Evolutionary conservation across 2,797 vertebrate genomes (phyloP), one percentile per base, ranked within the genome.

Genomic region (Cuculus canorus): DNA sequence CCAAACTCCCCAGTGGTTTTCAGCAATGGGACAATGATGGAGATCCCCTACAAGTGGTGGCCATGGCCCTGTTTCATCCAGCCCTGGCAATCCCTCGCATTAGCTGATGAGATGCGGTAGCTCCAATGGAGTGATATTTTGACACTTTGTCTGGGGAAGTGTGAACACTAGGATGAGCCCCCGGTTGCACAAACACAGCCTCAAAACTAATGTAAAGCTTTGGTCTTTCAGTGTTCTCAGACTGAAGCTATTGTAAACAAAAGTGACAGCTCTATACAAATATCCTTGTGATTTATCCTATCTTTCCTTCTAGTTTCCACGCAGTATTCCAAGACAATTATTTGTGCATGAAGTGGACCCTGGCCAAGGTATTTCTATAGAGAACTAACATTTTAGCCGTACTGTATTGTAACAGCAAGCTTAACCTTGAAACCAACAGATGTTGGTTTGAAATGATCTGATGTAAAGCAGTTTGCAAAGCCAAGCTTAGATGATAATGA

Each of bases 381-480:
- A 84, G 76, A 91, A 52, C 52, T 80, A 96, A 80, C 52, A 73
- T 96, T 95, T 94, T 56, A 79, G 39, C 50, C 66, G 39, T 66
- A 56, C 45, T 82, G 79, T 35, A 57, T n/a, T 87, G 33, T 82
- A 93, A 82, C 48, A 84, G 41, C 24, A 63, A 91, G 30, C 27
- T 75, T 90, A 90, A 92, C 92, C 88, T 94, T 93, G 83, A 94
- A 95, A 92, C 52, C 70, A 94, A 84, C 61, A 93, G 86, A 76
- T 86, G 59, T 86, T 94, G 43, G 82, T 95, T 96, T 91, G 75
- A 95, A 96, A 76, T 73, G 17, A 82, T 94, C 78, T 83, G 47
- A 71, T 81, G 33, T 50, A 56, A 77, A 65, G 48, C 75, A 96
- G 85, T 80, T 65, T 76, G 28, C 70, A 85, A 88, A 92, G 48